Evolutionary conservation across 1,140 invertebrate species (phyloP), one percentile per base, ranked within the genome.

Genomic region (Drosophila biarmipes): DNA sequence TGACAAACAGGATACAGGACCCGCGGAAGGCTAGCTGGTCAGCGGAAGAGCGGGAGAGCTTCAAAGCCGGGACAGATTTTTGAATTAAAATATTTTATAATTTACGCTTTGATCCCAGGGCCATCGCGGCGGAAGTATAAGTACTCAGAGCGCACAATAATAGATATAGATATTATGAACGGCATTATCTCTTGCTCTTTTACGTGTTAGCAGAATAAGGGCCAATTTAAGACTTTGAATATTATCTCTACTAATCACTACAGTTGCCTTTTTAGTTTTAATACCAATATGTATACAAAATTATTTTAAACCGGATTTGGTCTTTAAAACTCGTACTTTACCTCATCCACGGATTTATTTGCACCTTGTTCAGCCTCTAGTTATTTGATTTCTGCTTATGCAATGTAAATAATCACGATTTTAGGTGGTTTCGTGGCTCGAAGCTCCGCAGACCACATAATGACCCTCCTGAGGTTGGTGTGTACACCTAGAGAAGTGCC

Each of bases 1-100:
- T 86, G 81, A 87, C 81, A 86, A 82, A 75, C 82, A 75, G 64
- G 57, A 71, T 64, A 7, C 61, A 19, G 48, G 43, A 46, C 71
- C 56, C 19, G 40, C 38, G 38, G 68, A 48, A 2, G 17, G 17
- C 53, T 53, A 56, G 24, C 42, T 45, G 75, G 31, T 19, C 40
- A 40, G 19, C 6, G 53, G 34, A 29, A 15, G 4, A 29, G 27
- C 57, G 14, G 21, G 42, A 57, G 57, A 48, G 37, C 57, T 19
- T 43, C 43, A 72, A 59, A 49, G 55, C 45, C 48, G 35, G 19
- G 15, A 11, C 54, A 59, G 43, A 68, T 69, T 76, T 76, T 58
- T 55, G 37, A 61, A 76, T 45, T 54, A 76, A 48, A 59, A 59
- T 68, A 68, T 68, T 69, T 69, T n/a, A 67, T 45, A 74, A 78